Evolutionary conservation across 2,113 vertebrate genomes (phyloP), one percentile per base, ranked within the genome.

Genomic region (Morone saxatilis): DNA sequence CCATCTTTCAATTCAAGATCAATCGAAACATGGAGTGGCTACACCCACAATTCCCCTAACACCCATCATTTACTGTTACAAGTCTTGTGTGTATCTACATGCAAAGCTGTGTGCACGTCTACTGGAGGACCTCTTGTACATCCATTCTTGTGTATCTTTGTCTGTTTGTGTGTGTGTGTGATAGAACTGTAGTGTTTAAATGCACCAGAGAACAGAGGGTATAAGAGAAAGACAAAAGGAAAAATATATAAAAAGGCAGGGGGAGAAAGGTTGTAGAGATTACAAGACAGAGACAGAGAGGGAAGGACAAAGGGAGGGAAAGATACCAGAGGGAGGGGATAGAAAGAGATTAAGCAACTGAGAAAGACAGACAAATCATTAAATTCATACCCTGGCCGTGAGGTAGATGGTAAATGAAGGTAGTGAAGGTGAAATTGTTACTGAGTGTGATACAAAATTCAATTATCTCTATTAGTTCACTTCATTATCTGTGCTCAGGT

Each of bases 381-480:
- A 71, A 75, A 86, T 81, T 86, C 80, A 84, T 87, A 80, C 41
- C 53, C 25, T 45, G 50, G 80, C 81, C 16, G n/a, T 50, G 45
- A 84, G 76, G 62, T 51, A 67, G 66, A 86, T 41, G 25, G 62
- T 76, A 85, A 89, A 89, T 83, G 45, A 82, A 85, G 59, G 51
- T 62, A 81, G 73, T 67, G 76, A 85, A 85, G 86, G 77, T 86
- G 68, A 90, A 88, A 89, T 63, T 87, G 83, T 83, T 72, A 90
- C 73, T 71, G 60, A 85, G 66, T 75, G 61, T 74, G 72, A 87
- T 86, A 65, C 73, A 80, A 83, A 87, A 91, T 89, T 84, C 72
- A 88, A 83, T 91, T 88, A 88, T 82, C 66, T 88, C 66, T 71
- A 74, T 89, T 84, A 84, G 69, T 80, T 84, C 71, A 87, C 71